A percentile compares a stretch with the other conserved stretches of the same genome.
Evolutionary conservation across 1,140 invertebrate genomes (phyloP).

Genomic region (Psilanteris sp.): DNA sequence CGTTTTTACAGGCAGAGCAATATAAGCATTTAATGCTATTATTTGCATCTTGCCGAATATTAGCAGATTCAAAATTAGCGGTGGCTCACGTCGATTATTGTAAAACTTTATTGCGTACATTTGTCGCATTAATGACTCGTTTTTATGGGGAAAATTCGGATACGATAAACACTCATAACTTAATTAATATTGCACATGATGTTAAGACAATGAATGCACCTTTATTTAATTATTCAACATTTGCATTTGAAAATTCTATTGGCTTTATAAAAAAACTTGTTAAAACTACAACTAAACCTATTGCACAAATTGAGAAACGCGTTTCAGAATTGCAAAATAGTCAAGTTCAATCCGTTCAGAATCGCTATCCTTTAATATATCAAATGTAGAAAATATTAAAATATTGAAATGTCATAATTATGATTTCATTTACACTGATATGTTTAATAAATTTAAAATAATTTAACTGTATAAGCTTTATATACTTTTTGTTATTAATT

Average conservation of each 20-base stretch:
- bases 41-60: slow-evolving; percentile 18
- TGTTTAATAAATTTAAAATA: no score
- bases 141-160: slow-evolving; percentile 8
- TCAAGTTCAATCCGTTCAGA: no score
- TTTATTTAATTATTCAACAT: slow-evolving; percentile 8
- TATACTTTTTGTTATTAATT: no score
- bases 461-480: no score
- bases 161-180: neutral
- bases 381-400: no score
- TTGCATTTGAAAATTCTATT: slow-evolving; percentile 7
- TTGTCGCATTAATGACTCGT: slow-evolving; percentile 11
- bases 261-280: slow-evolving; percentile 16
- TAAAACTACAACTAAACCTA: neutral
- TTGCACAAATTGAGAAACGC: no score
- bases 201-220: slow-evolving; percentile 1
- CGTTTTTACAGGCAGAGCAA: neutral
- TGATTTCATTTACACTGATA: no score
- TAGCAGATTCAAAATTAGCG: neutral
- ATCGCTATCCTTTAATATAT: no score
- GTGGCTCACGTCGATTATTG: neutral
- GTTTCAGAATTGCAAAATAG: no score
- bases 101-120: slow-evolving; percentile 5
- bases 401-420: no score
- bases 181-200: neutral
- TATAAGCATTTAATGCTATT: slow-evolving; percentile 15